Base-by-base conservation (phyloP, 2,888 invertebrate genomes). In the Hydriomena furcata region DNA sequence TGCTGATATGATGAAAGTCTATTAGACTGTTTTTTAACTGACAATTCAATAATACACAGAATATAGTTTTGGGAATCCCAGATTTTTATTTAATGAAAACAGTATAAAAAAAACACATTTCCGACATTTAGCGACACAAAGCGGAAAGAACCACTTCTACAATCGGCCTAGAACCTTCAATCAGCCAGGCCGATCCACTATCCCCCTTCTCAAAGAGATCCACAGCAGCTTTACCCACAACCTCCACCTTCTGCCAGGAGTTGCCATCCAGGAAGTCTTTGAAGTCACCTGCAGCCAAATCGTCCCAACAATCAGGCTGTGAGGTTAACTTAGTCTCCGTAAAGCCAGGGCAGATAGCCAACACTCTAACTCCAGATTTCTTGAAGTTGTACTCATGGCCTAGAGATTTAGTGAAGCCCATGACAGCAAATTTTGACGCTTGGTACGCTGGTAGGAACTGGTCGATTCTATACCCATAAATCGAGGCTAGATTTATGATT, bases 401-500 rank as follows among this genome's bases (percentile, higher is more conserved):
- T 69, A 89, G 51, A 0, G 87, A 82, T 42, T 79, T 79, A 20
- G 84, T 81, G 42, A 92, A 75, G 4, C 91, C 91, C 21, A 89
- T 65, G 1, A 92, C 84, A 10, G 87, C 91, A 49, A 83, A 82
- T 27, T 70, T 66, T 0, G 71, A 63, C 1, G 68, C 48, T 36
- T 59, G 60, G 25, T 66, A 70, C 6, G 91, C 76, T 0, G 93
- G 92, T 32, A 83, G 67, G 13, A 83, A 83, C 17, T 84, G 81
- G 31, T 83, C 68, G 0, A 89, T 75, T 53, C 78, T 73, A 24
- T 90, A 79, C 0, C 93, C 93, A 48, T 91, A 85, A 7, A 92
- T 85, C 0, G 93, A 93, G 1, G 92, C 83, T 25, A 93, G 76
- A 66, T 94, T 94, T 10, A 93, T 82, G 34, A 94, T 88, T 1